A percentile compares a stretch with the other conserved stretches of the same genome.
Evolutionary conservation across 1,140 invertebrate species (phyloP).

Genomic region (Penaeus indicus): DNA sequence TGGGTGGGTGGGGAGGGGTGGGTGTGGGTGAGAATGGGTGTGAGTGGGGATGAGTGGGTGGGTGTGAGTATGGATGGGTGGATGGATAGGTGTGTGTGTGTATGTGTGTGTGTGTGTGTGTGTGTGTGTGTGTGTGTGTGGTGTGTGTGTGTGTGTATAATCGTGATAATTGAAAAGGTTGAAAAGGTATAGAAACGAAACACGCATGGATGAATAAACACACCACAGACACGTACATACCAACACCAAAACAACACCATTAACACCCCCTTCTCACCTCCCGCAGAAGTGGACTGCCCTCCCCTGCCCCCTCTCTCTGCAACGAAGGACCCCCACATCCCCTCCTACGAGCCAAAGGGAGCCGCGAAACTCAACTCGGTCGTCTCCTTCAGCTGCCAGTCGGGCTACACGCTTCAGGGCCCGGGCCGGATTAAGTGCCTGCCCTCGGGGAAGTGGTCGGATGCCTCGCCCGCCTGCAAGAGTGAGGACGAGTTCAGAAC

Average conservation of each 20-base stretch:
- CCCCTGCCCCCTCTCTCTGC: no score
- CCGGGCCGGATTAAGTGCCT: conserved; percentile 80
- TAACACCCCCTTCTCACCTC: no score
- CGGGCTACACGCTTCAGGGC: conserved; percentile 84
- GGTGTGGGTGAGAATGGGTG: no score
- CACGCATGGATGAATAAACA: no score
- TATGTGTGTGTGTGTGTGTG: neutral
- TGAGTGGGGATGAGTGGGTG: neutral
- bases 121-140: neutral
- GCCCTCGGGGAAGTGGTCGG: conserved; percentile 87
- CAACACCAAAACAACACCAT: no score
- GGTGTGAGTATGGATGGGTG: neutral
- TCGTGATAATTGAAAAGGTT: neutral
- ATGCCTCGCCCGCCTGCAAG: conserved; percentile 83
- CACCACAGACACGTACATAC: no score
- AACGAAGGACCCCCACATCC: neutral
- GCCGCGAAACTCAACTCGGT: conserved; percentile 81
- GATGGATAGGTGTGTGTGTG: neutral
- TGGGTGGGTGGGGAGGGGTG: no score
- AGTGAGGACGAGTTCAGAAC: conserved; percentile 68
- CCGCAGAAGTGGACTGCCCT: no score
- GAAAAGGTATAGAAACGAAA: conserved; percentile 19
- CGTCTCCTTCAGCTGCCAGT: conserved; percentile 81
- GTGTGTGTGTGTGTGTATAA: neutral
- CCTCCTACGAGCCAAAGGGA: conserved; percentile 72